Evolutionary conservation across 2,888 invertebrate species (phyloP), one percentile per base, ranked within the genome.

Genomic region (Lamellibrachia satsuma): DNA sequence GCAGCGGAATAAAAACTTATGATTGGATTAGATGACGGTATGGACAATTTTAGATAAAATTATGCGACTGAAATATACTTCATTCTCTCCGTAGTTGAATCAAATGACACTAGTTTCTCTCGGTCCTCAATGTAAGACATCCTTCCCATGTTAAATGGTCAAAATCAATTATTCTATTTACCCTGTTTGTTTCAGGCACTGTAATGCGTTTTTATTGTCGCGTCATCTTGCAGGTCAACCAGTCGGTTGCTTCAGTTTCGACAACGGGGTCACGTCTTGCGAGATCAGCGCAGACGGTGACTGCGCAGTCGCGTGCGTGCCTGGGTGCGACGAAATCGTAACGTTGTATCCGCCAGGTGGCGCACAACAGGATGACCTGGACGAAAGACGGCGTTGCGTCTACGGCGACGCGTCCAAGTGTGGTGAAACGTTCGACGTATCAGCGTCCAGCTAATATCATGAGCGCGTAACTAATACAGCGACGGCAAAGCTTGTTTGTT

Each of bases 201-300:
- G 55, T 60, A 11, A 52, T 60, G 27, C n/a, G 39, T 9, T 3
- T 60, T 27, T 75, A 75, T 27, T 15, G 60, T 11, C 55, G 27
- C 51, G n/a, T 60, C 60, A n/a, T 91, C 52, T 52, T 92, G 8
- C 93, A 94, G 94, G 94, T 52, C 22, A 52, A 7, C 91, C 98
- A 92, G 97, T 98, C 95, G 98, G 98, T 52, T 98, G 98, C 0
- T 98, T 98, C 97, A 98, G 98, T 4, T 98, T 98, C 1, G 97
- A 98, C 91, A 97, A 97, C 91, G 97, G 97, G 93, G 97, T 98
- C 94, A 97, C 97, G 90, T 98, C 98, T 0, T 98, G 98, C 96
- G 98, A 98, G 95, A 97, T 98, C 91, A 97, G 98, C 11, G 97
- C 98, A 22, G 98, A 98, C 92, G 98, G 98, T 0, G 97, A 97